A percentile compares a stretch with the other conserved stretches of the same genome.
Conservation (phyloP, 2,797 vertebrate species). For the Anguilla pacifica region DNA sequence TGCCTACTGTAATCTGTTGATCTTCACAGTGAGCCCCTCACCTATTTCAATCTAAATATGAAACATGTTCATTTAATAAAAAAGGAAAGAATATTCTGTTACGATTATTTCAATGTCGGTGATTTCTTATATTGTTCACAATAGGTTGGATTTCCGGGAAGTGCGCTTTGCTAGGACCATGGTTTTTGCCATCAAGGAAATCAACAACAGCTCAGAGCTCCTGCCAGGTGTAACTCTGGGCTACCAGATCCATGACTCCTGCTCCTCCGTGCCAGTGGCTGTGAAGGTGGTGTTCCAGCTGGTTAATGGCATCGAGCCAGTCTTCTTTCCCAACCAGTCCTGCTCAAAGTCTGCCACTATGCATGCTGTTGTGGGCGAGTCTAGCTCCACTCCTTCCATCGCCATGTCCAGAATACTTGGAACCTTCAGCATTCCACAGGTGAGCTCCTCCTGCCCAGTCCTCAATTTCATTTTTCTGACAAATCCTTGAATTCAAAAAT, state of each 20-base stretch:
- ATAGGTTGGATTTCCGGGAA: constrained; percentile 29
- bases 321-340: constrained; percentile 23
- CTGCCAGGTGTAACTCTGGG: no score
- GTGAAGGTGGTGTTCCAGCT: constrained; percentile 55
- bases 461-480: not conserved
- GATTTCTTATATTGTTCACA: not conserved
- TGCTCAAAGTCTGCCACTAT: constrained; percentile 48
- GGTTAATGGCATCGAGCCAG: constrained; percentile 45
- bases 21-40: no score
- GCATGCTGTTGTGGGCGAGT: constrained; percentile 60
- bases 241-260: constrained; percentile 63
- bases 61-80: no score
- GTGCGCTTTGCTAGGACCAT: constrained; percentile 34
- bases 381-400: constrained; percentile 67
- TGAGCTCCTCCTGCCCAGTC: constrained; percentile 33
- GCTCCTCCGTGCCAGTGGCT: constrained; percentile 50
- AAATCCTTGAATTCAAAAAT: not conserved
- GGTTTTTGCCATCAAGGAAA: constrained; percentile 52
- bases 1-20: no score
- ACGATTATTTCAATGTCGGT: not conserved
- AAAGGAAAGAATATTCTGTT: not conserved
- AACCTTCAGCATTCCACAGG: constrained; percentile 63
- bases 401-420: constrained; percentile 60
- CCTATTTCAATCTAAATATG: no score
- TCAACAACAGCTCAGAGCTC: constrained; percentile 61